Evolutionary conservation across 2,113 vertebrate species (phyloP).

Genomic region (Cercopithecus mona): DNA sequence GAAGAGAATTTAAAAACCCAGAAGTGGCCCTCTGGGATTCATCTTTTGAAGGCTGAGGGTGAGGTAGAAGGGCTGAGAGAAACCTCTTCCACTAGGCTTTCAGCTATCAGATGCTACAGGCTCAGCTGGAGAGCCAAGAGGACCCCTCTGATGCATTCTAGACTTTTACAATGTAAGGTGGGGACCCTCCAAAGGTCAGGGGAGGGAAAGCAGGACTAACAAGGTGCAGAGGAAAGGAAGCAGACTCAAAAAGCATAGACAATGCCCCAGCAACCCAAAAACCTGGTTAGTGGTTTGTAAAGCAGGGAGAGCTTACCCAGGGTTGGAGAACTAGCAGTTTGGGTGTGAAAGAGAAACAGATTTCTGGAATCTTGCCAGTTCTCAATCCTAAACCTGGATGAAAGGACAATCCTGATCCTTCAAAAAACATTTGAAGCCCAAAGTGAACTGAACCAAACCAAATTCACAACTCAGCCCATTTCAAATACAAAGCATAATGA

Average conservation of each 20-base stretch:
- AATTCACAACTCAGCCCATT: not conserved
- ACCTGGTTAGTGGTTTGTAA: not conserved
- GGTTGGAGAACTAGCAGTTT: not conserved
- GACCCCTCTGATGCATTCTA: not conserved
- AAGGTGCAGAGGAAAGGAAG: not conserved
- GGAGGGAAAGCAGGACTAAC: no score
- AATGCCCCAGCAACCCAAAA: not conserved
- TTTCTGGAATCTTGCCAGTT: not conserved
- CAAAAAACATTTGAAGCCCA: not conserved
- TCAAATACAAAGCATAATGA: not conserved
- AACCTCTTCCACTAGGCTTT: not conserved
- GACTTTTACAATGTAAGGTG: not conserved
- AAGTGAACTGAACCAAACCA: not conserved
- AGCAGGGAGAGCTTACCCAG: not conserved
- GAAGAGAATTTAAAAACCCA: not conserved
- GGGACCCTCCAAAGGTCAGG: no score
- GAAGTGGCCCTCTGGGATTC: not conserved
- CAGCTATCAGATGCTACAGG: not conserved
- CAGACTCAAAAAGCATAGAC: not conserved
- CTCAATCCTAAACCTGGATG: not conserved
- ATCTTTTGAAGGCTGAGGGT: not conserved
- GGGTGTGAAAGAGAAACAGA: not conserved
- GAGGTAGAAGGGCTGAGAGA: not conserved
- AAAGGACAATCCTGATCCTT: not conserved
- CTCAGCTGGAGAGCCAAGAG: not conserved